These are phyloP conservation scores for Hirtodrosophila alboralis DNA, from an alignment of 2,888 invertebrate species.

Conservation along the genomic window DNA sequence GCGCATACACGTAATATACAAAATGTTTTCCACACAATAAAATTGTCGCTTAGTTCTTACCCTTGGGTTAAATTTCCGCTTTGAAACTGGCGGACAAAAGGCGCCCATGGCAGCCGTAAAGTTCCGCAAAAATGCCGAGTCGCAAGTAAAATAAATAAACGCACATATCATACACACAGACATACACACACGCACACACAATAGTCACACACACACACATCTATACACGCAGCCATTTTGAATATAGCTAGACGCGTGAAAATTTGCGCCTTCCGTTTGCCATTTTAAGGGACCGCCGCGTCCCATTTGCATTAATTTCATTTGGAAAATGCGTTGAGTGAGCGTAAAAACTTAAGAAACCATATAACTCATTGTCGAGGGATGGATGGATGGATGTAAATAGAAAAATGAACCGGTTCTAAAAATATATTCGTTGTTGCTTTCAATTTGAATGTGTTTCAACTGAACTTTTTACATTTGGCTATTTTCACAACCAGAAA, in stretches of 20 bases:
- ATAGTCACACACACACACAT: background rate
- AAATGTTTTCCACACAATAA: conserved; percentile 58
- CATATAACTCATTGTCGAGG: conserved; percentile 18
- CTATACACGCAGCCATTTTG: conserved; percentile 1
- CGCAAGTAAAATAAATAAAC: conserved; percentile 49
- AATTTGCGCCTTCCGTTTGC: conserved; percentile 51
- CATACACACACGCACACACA: background rate
- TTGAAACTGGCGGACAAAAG: conserved; percentile 51
- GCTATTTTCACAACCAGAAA: too few species aligned
- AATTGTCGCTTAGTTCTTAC: conserved; percentile 57
- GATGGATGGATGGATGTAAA: conserved; percentile 11
- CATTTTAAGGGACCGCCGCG: conserved; percentile 31
- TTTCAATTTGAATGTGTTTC: too few species aligned
- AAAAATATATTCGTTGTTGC: too few species aligned
- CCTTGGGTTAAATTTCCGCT: conserved; percentile 52
- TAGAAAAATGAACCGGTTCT: conserved; percentile 10
- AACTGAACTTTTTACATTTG: too few species aligned
- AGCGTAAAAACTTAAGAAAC: conserved; percentile 32
- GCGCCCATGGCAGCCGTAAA: conserved; percentile 41
- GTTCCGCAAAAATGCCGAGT: conserved; percentile 47
- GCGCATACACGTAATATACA: background rate
- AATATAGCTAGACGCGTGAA: conserved; percentile 35
- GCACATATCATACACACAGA: conserved; percentile 8
- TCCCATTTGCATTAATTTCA: conserved; percentile 65
- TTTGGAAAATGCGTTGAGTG: conserved; percentile 53